These are phyloP conservation scores for Cynodonichthys magdalenae DNA, from an alignment of 2,797 vertebrate species.

Conservation along the genomic window DNA sequence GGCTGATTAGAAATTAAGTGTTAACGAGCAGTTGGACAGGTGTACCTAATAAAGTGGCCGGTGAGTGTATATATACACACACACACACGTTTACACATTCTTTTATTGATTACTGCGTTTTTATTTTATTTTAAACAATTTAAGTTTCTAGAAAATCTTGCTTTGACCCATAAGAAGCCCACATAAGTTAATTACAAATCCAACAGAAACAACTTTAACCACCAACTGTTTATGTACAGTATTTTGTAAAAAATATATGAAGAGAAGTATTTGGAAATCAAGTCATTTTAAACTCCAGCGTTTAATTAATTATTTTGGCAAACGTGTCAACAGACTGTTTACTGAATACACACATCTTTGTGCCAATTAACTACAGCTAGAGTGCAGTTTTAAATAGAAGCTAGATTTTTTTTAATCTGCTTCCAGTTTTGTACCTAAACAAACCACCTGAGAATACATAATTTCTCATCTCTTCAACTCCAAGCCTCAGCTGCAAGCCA, in stretches of 20 bases:
- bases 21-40: too few relatives aligned
- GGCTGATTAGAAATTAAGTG: too few relatives aligned
- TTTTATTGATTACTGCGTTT: too few relatives aligned
- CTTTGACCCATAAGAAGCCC: too few relatives aligned
- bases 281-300: slow-evolving; percentile 20
- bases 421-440: slow-evolving; percentile 36
- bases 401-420: slow-evolving; percentile 16
- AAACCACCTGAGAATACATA: slow-evolving; percentile 68
- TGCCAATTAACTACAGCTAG: slow-evolving; percentile 8
- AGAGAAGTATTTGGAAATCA: background rate
- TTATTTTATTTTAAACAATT: too few relatives aligned
- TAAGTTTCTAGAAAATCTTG: too few relatives aligned
- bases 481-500: slow-evolving; percentile 19
- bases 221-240: background rate
- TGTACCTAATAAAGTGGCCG: too few relatives aligned
- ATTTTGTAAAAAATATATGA: slow-evolving; percentile 1
- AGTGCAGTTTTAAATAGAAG: slow-evolving; percentile 30
- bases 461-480: slow-evolving; percentile 30
- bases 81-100: too few relatives aligned
- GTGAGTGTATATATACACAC: too few relatives aligned
- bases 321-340: slow-evolving; percentile 2
- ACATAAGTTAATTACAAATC: background rate
- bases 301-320: slow-evolving; percentile 6
- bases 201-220: background rate
- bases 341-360: slow-evolving; percentile 8